Evolutionary conservation across 2,888 invertebrate species (phyloP).

Genomic region (Clistopyga incitator): DNA sequence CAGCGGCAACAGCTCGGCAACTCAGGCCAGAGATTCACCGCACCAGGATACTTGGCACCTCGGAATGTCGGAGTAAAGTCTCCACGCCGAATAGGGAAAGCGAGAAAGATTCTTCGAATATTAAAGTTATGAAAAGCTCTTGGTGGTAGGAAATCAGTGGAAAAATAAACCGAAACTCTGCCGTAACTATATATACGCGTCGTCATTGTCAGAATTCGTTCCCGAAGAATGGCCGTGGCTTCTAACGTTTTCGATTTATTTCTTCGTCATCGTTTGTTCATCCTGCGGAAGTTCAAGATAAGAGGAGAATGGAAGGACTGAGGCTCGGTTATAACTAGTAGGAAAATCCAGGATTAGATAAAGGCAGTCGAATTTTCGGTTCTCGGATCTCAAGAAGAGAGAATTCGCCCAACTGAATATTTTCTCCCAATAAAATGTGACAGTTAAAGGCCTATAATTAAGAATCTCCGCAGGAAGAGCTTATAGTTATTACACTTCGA

Average conservation of each 20-base stretch:
- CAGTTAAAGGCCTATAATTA: no score
- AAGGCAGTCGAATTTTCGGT: not conserved
- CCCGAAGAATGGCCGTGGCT: not conserved
- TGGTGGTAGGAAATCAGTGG: not conserved
- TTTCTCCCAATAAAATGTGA: no score
- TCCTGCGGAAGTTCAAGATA: not conserved
- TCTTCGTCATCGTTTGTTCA: conserved; percentile 13
- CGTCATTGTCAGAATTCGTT: not conserved
- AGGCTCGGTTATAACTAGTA: not conserved
- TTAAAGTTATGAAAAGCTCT: conserved; percentile 7
- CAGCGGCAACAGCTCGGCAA: conserved; percentile 22
- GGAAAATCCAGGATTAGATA: no score
- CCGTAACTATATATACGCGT: no score
- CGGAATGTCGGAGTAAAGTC: conserved; percentile 12
- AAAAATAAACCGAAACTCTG: not conserved
- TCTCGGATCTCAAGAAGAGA: no score
- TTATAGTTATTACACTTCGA: no score
- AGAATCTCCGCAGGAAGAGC: no score
- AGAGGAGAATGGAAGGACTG: not conserved
- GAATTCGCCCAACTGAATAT: no score
- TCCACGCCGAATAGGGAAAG: not conserved
- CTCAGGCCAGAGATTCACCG: not conserved
- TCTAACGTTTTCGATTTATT: conserved; percentile 14
- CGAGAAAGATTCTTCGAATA: conserved; percentile 14
- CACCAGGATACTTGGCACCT: conserved; percentile 12